These are phyloP conservation scores for Euglossa dilemma DNA, from an alignment of 1,140 invertebrate species.

Conservation along the genomic window DNA sequence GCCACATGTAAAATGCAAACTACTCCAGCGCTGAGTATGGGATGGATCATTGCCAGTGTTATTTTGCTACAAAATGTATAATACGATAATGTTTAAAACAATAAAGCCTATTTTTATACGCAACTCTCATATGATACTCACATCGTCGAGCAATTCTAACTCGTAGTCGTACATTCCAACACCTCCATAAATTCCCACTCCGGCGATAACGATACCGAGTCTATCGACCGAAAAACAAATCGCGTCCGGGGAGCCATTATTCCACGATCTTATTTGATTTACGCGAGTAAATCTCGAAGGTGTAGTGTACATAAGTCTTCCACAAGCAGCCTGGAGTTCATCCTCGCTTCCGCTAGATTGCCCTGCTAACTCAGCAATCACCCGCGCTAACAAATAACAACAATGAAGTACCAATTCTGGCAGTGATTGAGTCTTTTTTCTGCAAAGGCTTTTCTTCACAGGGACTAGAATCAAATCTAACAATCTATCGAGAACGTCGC, in stretches of 20 bases:
- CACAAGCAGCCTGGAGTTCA: slow-evolving; percentile 85
- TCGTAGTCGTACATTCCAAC: slow-evolving; percentile 94
- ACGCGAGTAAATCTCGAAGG: slow-evolving; percentile 95
- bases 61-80: slow-evolving; percentile 74
- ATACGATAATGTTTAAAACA: slow-evolving; percentile 26
- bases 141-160: slow-evolving; percentile 94
- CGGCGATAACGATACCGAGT: slow-evolving; percentile 93
- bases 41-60: slow-evolving; percentile 83
- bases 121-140: slow-evolving; percentile 60
- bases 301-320: slow-evolving; percentile 90
- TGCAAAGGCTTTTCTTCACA: slow-evolving; percentile 86
- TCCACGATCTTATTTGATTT: slow-evolving; percentile 95
- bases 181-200: slow-evolving; percentile 95
- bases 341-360: slow-evolving; percentile 88
- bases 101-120: neutral
- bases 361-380: slow-evolving; percentile 94
- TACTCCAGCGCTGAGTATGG: slow-evolving; percentile 88
- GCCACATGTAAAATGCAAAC: slow-evolving; percentile 88
- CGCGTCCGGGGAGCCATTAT: slow-evolving; percentile 98
- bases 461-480: slow-evolving; percentile 92
- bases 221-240: slow-evolving; percentile 97
- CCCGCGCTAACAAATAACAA: slow-evolving; percentile 92
- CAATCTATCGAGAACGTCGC: slow-evolving; percentile 92
- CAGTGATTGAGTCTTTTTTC: slow-evolving; percentile 84
- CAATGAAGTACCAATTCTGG: slow-evolving; percentile 90